Conservation (phyloP, 2,797 vertebrate genomes). For the Thamnophis elegans region DNA sequence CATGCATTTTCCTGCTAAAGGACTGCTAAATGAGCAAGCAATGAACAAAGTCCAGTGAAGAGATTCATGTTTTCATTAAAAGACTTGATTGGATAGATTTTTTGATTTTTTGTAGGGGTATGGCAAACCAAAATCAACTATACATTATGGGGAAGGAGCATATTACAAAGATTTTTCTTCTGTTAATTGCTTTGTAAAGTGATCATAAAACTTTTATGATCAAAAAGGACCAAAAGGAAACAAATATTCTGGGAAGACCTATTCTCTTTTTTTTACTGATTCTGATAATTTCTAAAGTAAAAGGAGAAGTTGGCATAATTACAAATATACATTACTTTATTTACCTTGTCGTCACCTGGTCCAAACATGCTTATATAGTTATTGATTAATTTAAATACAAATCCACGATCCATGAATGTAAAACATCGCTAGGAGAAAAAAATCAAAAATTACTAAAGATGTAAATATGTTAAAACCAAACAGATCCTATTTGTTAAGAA, state of each 20-base stretch:
- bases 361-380: constrained; percentile 94
- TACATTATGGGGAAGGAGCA: background rate
- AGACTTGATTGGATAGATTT: background rate
- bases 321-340: background rate
- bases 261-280: background rate
- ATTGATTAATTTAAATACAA: constrained; percentile 92
- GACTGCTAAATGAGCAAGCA: background rate
- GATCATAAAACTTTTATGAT: background rate
- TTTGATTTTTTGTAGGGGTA: background rate
- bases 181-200: background rate
- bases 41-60: background rate
- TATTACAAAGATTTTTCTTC: background rate
- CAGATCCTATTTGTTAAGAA: background rate
- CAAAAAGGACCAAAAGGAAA: background rate
- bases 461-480: background rate
- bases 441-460: background rate
- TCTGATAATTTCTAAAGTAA: background rate
- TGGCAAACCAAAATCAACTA: background rate
- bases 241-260: background rate
- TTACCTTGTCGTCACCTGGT: constrained; percentile 90
- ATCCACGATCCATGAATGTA: constrained; percentile 95
- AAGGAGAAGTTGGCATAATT: background rate
- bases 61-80: background rate
- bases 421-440: constrained; percentile 84
- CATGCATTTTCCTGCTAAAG: background rate